Conservation (phyloP, 1,140 invertebrate genomes). For the Harpegnathos saltator region DNA sequence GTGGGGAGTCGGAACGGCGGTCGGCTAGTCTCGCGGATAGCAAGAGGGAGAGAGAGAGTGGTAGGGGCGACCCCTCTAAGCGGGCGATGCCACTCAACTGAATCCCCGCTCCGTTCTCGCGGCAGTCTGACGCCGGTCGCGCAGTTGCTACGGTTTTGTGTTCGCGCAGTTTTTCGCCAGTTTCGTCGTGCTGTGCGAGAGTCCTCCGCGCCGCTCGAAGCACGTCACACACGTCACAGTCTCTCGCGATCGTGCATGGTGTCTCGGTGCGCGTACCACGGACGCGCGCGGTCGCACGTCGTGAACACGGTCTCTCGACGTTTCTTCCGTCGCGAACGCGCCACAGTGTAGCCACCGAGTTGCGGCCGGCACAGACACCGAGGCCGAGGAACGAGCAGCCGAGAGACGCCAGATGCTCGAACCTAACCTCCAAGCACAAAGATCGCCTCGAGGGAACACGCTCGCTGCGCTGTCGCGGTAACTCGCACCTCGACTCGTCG, state of each 20-base stretch:
- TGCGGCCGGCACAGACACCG: neutral
- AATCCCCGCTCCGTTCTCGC: conserved; percentile 79
- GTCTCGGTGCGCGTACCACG: neutral
- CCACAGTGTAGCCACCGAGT: conserved; percentile 11
- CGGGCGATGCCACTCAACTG: conserved; percentile 81
- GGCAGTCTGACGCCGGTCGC: conserved; percentile 85
- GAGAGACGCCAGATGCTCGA: conserved; percentile 71
- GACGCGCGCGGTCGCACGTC: neutral
- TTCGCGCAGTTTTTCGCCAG: conserved; percentile 69
- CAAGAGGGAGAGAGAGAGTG: neutral
- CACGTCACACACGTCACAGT: conserved; percentile 12
- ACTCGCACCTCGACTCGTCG: conserved; percentile 11
- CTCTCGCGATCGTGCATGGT: conserved; percentile 23
- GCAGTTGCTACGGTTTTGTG: conserved; percentile 79
- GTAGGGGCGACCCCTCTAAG: conserved; percentile 67
- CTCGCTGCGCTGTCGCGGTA: conserved; percentile 34
- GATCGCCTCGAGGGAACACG: conserved; percentile 56
- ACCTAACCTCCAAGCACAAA: conserved; percentile 77
- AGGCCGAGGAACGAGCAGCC: neutral
- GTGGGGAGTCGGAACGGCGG: conserved; percentile 8
- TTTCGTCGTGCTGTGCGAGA: conserved; percentile 51
- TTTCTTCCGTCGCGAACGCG: neutral
- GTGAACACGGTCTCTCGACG: neutral
- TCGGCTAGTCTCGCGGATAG: conserved; percentile 16
- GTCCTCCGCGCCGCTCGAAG: conserved; percentile 19